Evolutionary conservation across 1,140 invertebrate genomes (phyloP).

Genomic region (Tetramorium parvispinum): DNA sequence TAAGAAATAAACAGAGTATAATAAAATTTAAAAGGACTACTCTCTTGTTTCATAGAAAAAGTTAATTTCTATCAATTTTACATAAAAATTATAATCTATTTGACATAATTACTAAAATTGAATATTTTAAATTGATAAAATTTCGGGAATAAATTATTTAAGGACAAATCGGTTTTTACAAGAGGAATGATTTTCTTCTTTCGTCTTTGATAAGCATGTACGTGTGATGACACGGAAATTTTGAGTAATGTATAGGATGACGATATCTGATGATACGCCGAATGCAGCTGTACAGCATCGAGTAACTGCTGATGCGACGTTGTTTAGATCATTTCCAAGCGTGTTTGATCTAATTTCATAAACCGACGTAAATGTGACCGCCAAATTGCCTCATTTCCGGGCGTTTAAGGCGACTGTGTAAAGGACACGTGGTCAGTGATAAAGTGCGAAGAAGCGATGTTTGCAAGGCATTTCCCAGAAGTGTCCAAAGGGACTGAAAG

Average conservation of each 20-base stretch:
- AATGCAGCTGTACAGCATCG: background rate
- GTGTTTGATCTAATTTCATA: slow-evolving; percentile 15
- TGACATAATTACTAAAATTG: background rate
- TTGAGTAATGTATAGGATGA: slow-evolving; percentile 33
- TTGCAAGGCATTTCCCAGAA: background rate
- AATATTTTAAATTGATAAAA: background rate
- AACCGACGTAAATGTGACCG: background rate
- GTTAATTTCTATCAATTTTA: background rate
- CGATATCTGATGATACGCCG: slow-evolving; percentile 15
- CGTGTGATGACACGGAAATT: slow-evolving; percentile 13
- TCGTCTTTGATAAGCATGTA: background rate
- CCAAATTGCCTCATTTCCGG: background rate
- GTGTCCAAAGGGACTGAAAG: background rate
- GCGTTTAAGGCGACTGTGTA: background rate
- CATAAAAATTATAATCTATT: background rate
- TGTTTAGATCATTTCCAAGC: background rate
- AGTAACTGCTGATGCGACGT: slow-evolving; percentile 13
- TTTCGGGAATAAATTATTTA: background rate
- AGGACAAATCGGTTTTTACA: background rate
- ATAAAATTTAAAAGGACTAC: background rate
- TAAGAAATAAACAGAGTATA: background rate
- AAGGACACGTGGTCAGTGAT: background rate
- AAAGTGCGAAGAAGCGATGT: background rate
- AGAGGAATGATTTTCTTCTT: background rate
- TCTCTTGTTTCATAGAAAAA: background rate